Percentiles rank a stretch among this genome's conserved stretches.
These are phyloP conservation scores for Heliconius congener DNA, from an alignment of 1,140 invertebrate species.

Conservation along the genomic window DNA sequence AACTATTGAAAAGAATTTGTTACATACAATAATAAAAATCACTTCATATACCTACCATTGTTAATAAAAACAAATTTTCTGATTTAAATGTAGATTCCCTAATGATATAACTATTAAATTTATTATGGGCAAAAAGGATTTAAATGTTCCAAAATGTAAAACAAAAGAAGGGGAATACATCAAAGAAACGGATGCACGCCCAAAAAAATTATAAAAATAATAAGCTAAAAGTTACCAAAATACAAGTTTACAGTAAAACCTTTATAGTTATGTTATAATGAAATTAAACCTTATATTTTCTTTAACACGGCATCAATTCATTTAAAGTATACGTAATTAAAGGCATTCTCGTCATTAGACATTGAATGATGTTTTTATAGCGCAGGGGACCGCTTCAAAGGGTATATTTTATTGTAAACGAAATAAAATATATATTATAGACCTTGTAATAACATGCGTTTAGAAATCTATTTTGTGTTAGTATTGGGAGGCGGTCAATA, in stretches of 20 bases:
- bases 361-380: slow-evolving; percentile 2
- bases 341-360: slow-evolving; percentile 12
- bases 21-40: neutral
- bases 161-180: slow-evolving; percentile 15
- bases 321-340: neutral
- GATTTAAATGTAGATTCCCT: neutral
- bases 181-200: slow-evolving; percentile 1
- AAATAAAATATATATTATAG: neutral
- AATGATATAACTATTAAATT: neutral
- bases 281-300: neutral
- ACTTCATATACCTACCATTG: neutral
- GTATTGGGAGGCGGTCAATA: too few relatives aligned
- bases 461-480: neutral
- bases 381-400: neutral
- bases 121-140: neutral
- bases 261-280: neutral
- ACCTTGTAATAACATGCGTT: neutral
- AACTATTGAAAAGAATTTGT: too few relatives aligned
- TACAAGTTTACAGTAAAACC: neutral
- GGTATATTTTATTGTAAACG: neutral
- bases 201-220: neutral
- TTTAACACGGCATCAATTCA: neutral
- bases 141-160: neutral
- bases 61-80: neutral
- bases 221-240: slow-evolving; percentile 16